Percentiles rank a stretch among this genome's conserved stretches.
Evolutionary conservation across 2,113 vertebrate genomes (phyloP).

Genomic region (Pangasianodon gigas): DNA sequence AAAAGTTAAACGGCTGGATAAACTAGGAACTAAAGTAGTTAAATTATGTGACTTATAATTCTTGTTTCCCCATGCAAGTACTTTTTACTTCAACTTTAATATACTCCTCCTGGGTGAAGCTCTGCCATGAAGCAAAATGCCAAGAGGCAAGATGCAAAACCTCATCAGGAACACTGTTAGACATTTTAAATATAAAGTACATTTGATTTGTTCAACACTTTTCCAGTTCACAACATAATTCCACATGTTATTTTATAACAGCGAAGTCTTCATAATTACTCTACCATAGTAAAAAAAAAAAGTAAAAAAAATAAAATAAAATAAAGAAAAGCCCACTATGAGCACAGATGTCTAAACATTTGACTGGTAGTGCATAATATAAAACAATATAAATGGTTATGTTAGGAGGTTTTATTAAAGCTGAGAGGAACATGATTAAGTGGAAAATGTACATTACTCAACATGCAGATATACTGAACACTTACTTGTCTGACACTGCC

Average conservation of each 20-base stretch:
- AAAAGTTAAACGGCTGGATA: neutral
- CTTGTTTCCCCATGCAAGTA: neutral
- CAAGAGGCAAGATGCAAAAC: neutral
- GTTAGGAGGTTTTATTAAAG: neutral
- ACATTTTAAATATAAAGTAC: neutral
- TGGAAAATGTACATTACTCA: neutral
- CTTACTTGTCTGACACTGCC: conserved; percentile 98
- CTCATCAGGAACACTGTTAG: neutral
- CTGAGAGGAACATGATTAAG: neutral
- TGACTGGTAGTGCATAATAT: neutral
- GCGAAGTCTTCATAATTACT: neutral
- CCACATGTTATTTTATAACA: neutral
- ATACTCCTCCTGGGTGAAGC: neutral
- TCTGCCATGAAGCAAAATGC: neutral
- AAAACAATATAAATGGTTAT: neutral
- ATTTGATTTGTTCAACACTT: neutral
- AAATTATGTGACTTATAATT: neutral
- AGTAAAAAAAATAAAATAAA: neutral
- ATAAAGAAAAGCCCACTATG: neutral
- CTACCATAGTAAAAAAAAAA: too few species aligned
- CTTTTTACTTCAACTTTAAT: neutral
- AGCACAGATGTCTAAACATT: neutral
- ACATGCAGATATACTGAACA: neutral
- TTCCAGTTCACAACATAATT: neutral
- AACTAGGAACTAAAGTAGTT: neutral